These are phyloP conservation scores for Selenia dentaria DNA, from an alignment of 2,888 invertebrate genomes.

Conservation along the genomic window DNA sequence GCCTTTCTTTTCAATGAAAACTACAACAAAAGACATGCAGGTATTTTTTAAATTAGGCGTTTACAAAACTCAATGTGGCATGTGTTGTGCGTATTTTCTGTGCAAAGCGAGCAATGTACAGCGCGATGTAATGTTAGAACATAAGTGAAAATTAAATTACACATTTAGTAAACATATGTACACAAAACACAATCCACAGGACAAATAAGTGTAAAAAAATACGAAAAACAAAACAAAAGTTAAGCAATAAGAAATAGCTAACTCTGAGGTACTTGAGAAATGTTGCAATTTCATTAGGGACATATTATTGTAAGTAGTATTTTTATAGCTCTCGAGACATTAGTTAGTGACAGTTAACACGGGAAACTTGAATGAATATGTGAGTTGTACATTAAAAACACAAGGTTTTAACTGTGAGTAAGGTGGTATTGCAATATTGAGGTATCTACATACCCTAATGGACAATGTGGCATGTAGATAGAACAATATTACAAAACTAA, in stretches of 20 bases:
- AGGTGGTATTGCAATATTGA: constrained; percentile 7
- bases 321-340: not conserved
- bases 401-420: constrained; percentile 2
- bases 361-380: not conserved
- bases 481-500: constrained; percentile 37
- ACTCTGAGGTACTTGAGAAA: too few relatives aligned
- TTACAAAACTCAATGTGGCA: constrained; percentile 65
- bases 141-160: constrained; percentile 32
- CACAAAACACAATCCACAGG: constrained; percentile 75
- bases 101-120: constrained; percentile 64
- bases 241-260: not conserved
- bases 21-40: constrained; percentile 24
- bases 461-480: constrained; percentile 7
- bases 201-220: constrained; percentile 5
- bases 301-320: too few relatives aligned
- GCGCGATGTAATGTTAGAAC: constrained; percentile 54
- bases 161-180: constrained; percentile 44
- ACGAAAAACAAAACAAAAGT: not conserved
- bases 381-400: constrained; percentile 1
- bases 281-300: too few relatives aligned
- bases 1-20: constrained; percentile 17
- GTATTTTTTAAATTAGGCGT: constrained; percentile 45
- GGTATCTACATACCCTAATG: constrained; percentile 6
- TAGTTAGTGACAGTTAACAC: not conserved
- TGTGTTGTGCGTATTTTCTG: constrained; percentile 64